These are phyloP conservation scores for Phalanger gymnotis DNA, from an alignment of 2,797 vertebrate genomes.

Conservation along the genomic window DNA sequence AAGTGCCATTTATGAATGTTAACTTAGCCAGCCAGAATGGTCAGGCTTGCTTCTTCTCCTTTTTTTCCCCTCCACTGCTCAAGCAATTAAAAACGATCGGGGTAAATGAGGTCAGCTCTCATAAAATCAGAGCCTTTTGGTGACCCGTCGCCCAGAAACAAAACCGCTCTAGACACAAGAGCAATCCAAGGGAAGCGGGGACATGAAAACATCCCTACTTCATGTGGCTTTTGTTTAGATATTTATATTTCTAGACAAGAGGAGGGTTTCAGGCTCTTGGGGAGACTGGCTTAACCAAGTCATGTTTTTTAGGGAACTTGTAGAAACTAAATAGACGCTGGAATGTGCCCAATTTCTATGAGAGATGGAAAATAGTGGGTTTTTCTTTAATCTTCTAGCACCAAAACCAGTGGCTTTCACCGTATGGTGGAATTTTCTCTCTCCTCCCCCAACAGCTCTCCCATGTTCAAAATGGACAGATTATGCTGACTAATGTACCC, in stretches of 20 bases:
- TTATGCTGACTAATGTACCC: not conserved
- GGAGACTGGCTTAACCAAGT: conserved; percentile 35
- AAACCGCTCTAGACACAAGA: conserved; percentile 61
- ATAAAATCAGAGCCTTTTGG: conserved; percentile 77
- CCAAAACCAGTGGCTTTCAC: conserved; percentile 55
- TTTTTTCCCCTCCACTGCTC: conserved; percentile 70
- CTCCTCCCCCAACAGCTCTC: conserved; percentile 45
- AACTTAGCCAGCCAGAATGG: conserved; percentile 88
- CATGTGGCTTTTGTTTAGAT: conserved; percentile 57
- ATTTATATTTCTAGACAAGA: conserved; percentile 54
- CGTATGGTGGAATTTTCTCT: conserved; percentile 44
- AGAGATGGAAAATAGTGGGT: not conserved
- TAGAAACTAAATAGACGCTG: conserved; percentile 58
- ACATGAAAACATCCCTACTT: conserved; percentile 59
- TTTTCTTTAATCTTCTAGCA: conserved; percentile 58
- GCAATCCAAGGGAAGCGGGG: conserved; percentile 17
- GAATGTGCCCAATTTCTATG: not conserved
- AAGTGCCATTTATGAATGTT: conserved; percentile 95
- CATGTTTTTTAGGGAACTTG: conserved; percentile 59
- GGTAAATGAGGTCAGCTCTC: conserved; percentile 79
- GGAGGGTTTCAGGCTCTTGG: conserved; percentile 19
- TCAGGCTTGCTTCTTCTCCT: conserved; percentile 40
- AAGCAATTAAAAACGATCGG: conserved; percentile 79
- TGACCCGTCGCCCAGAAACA: conserved; percentile 72
- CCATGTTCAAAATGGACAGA: not conserved